Conservation (phyloP, 1,140 invertebrate species). For the Notospermus geniculatus region DNA sequence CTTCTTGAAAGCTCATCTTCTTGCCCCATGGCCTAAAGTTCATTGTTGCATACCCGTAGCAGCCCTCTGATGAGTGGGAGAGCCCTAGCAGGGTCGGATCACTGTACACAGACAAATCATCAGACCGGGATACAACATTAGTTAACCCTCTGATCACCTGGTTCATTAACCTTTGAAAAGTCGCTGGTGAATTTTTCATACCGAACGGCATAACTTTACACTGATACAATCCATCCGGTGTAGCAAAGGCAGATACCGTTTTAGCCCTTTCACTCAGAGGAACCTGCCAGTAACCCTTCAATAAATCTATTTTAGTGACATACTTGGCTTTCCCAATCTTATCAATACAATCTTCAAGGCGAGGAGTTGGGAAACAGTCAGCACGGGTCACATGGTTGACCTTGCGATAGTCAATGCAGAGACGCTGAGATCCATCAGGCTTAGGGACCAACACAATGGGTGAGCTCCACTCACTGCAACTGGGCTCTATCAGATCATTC, state of each 20-base stretch:
- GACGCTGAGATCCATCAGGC: constrained; percentile 17
- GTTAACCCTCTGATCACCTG: no score
- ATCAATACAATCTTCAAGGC: constrained; percentile 30
- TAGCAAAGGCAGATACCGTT: constrained; percentile 13
- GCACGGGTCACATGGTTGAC: constrained; percentile 23
- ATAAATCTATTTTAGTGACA: constrained; percentile 13
- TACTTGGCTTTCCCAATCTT: constrained; percentile 11
- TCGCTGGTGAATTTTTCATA: no score
- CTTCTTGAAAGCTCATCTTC: no score
- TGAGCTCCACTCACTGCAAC: constrained; percentile 14
- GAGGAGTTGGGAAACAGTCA: constrained; percentile 19
- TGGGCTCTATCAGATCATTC: constrained; percentile 15
- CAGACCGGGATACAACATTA: no score
- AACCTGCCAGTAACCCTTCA: constrained; percentile 19
- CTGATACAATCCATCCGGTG: constrained; percentile 5
- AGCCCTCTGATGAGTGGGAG: no score
- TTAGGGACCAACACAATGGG: constrained; percentile 23
- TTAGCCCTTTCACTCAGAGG: constrained; percentile 18
- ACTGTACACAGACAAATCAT: no score
- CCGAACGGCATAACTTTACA: no score
- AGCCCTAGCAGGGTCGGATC: no score
- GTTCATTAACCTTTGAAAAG: no score
- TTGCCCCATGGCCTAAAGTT: no score
- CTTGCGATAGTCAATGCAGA: constrained; percentile 25
- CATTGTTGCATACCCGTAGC: no score